Evolutionary conservation across 2,113 vertebrate genomes (phyloP).

Genomic region (Syngnathus scovelli): DNA sequence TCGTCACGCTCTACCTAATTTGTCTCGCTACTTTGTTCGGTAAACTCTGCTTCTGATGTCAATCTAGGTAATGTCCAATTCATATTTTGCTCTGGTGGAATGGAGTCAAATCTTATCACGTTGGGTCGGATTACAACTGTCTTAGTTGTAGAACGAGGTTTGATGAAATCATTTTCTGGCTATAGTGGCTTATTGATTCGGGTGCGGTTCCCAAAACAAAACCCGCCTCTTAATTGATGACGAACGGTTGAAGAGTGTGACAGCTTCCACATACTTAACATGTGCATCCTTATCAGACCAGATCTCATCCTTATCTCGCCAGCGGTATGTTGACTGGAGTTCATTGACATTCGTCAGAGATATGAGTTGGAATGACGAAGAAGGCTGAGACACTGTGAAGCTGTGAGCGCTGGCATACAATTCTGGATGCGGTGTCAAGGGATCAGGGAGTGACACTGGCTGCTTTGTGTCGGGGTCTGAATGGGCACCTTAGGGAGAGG

Average conservation of each 20-base stretch:
- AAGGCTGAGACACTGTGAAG: conserved; percentile 43
- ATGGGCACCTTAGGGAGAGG: conserved; percentile 65
- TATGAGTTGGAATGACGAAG: conserved; percentile 24
- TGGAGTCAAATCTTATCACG: background rate
- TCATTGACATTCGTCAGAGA: conserved; percentile 23
- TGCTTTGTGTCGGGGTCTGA: conserved; percentile 61
- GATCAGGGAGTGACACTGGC: conserved; percentile 62
- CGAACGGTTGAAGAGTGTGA: background rate
- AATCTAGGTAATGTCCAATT: background rate
- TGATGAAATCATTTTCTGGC: background rate
- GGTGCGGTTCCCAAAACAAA: background rate
- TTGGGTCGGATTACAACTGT: background rate
- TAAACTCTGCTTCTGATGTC: background rate
- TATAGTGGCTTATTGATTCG: background rate
- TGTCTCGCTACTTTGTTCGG: background rate
- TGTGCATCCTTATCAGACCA: background rate
- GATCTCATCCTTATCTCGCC: background rate
- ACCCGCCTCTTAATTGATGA: background rate
- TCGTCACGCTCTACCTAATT: background rate
- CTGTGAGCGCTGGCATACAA: conserved; percentile 51
- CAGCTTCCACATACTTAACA: background rate
- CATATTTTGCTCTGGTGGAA: background rate
- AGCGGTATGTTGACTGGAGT: conserved; percentile 6
- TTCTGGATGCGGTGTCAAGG: conserved; percentile 54
- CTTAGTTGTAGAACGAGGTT: background rate